Conservation (phyloP, 2,113 vertebrate species). For the Casuarius casuarius region DNA sequence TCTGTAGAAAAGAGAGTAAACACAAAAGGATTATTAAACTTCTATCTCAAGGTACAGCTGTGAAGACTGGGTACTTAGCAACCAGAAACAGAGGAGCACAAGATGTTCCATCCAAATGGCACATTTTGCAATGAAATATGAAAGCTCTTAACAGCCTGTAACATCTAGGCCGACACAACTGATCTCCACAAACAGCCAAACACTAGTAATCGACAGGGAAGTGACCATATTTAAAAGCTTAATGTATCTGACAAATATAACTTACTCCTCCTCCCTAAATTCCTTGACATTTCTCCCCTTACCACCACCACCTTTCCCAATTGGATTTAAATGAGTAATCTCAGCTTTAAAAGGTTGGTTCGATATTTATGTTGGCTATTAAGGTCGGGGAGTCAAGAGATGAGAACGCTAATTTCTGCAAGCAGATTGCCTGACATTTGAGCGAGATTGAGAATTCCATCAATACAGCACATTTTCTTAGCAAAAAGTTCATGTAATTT, state of each 20-base stretch:
- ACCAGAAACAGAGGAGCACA: slow-evolving; percentile 67
- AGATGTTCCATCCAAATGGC: slow-evolving; percentile 29
- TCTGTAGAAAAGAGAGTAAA: neutral
- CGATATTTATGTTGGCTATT: slow-evolving; percentile 42
- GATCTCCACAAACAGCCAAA: slow-evolving; percentile 13
- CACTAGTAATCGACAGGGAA: neutral
- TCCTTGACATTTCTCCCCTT: slow-evolving; percentile 45
- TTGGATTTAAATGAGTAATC: slow-evolving; percentile 49
- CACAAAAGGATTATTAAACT: slow-evolving; percentile 30
- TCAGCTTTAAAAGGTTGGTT: slow-evolving; percentile 66
- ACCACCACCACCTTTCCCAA: neutral
- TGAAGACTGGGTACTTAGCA: slow-evolving; percentile 69
- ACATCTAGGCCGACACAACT: neutral
- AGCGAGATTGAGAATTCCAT: slow-evolving; percentile 48
- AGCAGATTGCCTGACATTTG: slow-evolving; percentile 66
- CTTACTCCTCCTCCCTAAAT: neutral
- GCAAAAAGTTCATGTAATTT: slow-evolving; percentile 40
- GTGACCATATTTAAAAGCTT: slow-evolving; percentile 23
- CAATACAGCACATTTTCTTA: neutral
- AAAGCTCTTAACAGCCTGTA: slow-evolving; percentile 25
- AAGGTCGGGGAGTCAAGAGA: slow-evolving; percentile 48
- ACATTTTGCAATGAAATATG: slow-evolving; percentile 9
- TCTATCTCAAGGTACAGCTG: slow-evolving; percentile 25
- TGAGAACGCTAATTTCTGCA: slow-evolving; percentile 29
- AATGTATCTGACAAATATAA: neutral